Evolutionary conservation across 2,797 vertebrate species (phyloP).

Genomic region (Brotogeris chrysoptera): DNA sequence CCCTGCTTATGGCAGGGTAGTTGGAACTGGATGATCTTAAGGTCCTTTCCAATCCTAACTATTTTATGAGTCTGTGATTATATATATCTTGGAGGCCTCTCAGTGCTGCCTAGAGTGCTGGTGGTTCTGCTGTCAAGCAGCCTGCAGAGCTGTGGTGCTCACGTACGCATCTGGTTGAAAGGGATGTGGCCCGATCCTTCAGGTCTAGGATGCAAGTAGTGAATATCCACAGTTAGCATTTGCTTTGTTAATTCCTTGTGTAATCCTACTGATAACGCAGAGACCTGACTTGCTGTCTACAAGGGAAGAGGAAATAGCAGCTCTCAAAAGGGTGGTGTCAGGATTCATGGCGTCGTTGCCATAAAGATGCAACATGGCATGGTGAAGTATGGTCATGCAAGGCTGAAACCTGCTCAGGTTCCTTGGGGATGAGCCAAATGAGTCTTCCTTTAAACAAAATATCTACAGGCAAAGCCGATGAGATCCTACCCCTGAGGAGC

Average conservation of each 20-base stretch:
- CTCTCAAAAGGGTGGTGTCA: not conserved
- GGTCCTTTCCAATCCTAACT: too few species aligned
- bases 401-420: not conserved
- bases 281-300: not conserved
- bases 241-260: not conserved
- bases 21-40: too few species aligned
- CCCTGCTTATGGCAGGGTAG: too few species aligned
- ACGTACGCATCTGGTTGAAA: not conserved
- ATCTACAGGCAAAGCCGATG: not conserved
- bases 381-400: not conserved
- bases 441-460: not conserved
- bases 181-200: not conserved
- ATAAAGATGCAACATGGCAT: accelerated
- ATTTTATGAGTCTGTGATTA: too few species aligned
- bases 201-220: not conserved
- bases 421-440: not conserved
- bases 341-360: not conserved
- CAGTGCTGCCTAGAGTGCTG: not conserved
- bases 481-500: not conserved
- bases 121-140: not conserved
- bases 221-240: not conserved
- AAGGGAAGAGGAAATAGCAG: not conserved
- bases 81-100: not conserved
- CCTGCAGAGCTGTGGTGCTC: not conserved
- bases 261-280: not conserved